A percentile compares a stretch with the other conserved stretches of the same genome.
phyloP scores from a whole-genome alignment of 2,113 vertebrate genomes.

The Chlamydotis undulata region DNA sequence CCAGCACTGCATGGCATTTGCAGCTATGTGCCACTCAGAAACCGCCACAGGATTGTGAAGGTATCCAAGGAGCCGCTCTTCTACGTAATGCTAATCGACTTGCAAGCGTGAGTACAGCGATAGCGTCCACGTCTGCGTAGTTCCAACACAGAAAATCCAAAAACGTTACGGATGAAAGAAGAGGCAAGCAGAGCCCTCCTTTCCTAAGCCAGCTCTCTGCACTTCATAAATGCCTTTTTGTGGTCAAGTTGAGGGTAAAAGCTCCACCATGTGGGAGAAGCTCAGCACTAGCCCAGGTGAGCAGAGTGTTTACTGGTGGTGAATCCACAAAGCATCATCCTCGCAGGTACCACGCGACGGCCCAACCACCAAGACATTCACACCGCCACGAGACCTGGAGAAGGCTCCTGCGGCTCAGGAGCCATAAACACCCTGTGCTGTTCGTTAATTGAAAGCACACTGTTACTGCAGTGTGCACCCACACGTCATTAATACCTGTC shows the following conservation, averaged over 20 bases:
- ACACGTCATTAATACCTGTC: background rate
- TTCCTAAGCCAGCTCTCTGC: background rate
- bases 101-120: background rate
- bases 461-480: background rate
- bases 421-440: accelerated
- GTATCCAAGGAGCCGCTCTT: background rate
- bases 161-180: background rate
- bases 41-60: accelerated
- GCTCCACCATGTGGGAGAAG: constrained; percentile 71
- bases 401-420: background rate
- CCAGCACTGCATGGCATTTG: background rate
- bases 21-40: background rate
- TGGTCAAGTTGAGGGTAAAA: constrained; percentile 63
- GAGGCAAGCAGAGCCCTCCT: background rate
- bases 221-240: background rate
- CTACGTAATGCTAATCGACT: background rate
- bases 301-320: accelerated
- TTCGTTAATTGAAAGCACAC: accelerated
- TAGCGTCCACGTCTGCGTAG: accelerated
- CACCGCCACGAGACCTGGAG: accelerated
- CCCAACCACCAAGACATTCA: accelerated
- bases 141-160: background rate
- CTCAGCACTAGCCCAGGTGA: constrained; percentile 57
- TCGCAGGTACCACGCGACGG: accelerated
- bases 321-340: background rate